A percentile compares a stretch with the other conserved stretches of the same genome.
Evolutionary conservation across 1,140 invertebrate genomes (phyloP).

Genomic region (Penaeus chinensis): DNA sequence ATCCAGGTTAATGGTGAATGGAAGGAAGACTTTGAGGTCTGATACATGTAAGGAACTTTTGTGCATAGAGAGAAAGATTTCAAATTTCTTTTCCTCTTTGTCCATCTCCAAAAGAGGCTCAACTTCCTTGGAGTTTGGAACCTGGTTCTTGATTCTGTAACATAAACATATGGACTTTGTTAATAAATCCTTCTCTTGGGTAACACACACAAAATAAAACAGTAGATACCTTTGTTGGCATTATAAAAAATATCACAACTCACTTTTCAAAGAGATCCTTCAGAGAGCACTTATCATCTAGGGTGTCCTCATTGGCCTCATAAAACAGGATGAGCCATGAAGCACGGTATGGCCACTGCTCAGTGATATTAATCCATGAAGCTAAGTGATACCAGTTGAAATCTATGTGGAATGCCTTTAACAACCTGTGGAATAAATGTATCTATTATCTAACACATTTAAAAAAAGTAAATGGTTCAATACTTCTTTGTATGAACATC

Average conservation of each 20-base stretch:
- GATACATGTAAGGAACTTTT: conserved; percentile 72
- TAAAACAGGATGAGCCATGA: conserved; percentile 97
- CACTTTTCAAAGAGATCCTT: conserved; percentile 89
- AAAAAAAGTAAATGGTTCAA: background rate
- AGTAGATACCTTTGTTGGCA: too few relatives aligned
- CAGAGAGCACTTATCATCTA: conserved; percentile 87
- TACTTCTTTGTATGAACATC: background rate
- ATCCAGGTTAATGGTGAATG: conserved; percentile 96
- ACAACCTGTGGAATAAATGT: conserved; percentile 73
- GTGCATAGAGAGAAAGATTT: conserved; percentile 91
- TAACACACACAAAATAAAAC: background rate
- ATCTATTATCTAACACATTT: too few relatives aligned
- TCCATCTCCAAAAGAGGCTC: conserved; percentile 92
- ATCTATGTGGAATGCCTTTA: conserved; percentile 98
- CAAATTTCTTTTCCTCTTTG: conserved; percentile 92
- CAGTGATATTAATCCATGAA: conserved; percentile 97
- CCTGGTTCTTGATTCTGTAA: conserved; percentile 73
- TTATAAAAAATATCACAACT: background rate
- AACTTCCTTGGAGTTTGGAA: conserved; percentile 86
- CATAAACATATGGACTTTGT: background rate
- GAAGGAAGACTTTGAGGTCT: conserved; percentile 93
- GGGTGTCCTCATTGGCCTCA: conserved; percentile 86
- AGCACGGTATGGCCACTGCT: conserved; percentile 97
- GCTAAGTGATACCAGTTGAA: conserved; percentile 98
- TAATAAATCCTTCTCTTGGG: background rate